A percentile compares a stretch with the other conserved stretches of the same genome.
These are phyloP conservation scores for Onychostoma macrolepis DNA, from an alignment of 2,113 vertebrate species.

Conservation along the genomic window DNA sequence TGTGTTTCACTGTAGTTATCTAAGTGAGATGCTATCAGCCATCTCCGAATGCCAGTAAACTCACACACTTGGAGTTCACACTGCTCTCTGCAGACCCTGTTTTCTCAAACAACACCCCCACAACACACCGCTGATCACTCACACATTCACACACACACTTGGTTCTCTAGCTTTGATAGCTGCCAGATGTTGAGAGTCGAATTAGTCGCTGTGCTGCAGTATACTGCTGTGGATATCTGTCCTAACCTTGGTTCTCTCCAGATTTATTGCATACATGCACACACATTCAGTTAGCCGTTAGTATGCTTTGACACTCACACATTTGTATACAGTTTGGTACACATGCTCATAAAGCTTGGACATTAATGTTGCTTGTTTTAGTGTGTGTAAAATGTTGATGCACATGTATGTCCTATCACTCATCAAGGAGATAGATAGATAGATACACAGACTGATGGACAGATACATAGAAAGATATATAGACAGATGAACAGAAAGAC, in stretches of 20 bases:
- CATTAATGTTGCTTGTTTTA: background rate
- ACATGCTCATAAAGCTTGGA: background rate
- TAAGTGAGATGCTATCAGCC: slow-evolving; percentile 47
- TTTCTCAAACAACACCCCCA: slow-evolving; percentile 44
- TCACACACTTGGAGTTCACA: slow-evolving; percentile 39
- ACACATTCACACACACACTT: slow-evolving; percentile 43
- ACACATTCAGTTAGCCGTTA: slow-evolving; percentile 38
- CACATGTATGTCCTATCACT: background rate
- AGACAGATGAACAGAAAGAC: background rate
- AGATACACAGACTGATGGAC: background rate
- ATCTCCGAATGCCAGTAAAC: slow-evolving; percentile 42
- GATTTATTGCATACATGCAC: slow-evolving; percentile 27
- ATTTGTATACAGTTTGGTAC: slow-evolving; percentile 2
- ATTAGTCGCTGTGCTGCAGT: slow-evolving; percentile 41
- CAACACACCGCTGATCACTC: slow-evolving; percentile 31
- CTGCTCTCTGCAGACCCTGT: slow-evolving; percentile 29
- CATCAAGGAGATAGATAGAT: background rate
- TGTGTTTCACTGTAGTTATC: slow-evolving; percentile 43
- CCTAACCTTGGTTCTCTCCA: background rate
- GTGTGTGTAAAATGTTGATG: background rate
- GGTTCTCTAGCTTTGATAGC: slow-evolving; percentile 54
- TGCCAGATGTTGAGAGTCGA: slow-evolving; percentile 55
- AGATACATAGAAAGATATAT: background rate
- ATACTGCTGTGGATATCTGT: slow-evolving; percentile 36
- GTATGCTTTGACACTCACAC: background rate